Evolutionary conservation across 2,888 invertebrate genomes (phyloP).

Genomic region (Miltochrista miniata): DNA sequence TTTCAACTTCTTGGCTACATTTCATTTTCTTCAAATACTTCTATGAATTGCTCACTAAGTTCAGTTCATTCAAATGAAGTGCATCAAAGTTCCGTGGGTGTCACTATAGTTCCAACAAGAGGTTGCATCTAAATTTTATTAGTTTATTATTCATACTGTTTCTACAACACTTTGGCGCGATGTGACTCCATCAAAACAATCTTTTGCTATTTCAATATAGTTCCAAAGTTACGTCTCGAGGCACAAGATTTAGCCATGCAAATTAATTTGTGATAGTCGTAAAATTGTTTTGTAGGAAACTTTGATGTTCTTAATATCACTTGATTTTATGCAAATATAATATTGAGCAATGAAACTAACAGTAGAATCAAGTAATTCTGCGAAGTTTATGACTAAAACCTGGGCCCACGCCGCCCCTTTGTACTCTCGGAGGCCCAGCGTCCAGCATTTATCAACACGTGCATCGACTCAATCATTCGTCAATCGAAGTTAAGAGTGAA

Average conservation of each 20-base stretch:
- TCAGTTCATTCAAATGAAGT: conserved; percentile 25
- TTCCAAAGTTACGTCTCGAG: conserved; percentile 33
- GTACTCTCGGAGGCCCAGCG: conserved; percentile 57
- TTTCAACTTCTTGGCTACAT: no score
- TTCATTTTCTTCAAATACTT: no score
- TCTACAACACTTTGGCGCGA: conserved; percentile 46
- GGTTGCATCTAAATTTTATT: conserved; percentile 46
- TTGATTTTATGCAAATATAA: no score
- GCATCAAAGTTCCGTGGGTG: conserved; percentile 22
- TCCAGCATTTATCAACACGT: conserved; percentile 62
- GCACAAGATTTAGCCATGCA: conserved; percentile 23
- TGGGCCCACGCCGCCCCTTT: conserved; percentile 43
- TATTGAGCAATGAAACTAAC: no score
- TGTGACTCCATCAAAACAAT: conserved; percentile 52
- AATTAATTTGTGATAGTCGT: no score
- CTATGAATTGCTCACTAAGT: no score
- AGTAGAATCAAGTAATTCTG: no score
- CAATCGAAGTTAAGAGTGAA: conserved; percentile 63
- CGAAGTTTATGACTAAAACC: conserved; percentile 32
- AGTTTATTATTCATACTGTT: conserved; percentile 55
- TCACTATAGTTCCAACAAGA: conserved; percentile 24
- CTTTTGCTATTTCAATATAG: conserved; percentile 48
- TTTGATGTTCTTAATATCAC: no score
- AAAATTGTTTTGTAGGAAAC: no score
- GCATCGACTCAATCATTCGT: conserved; percentile 73